A percentile compares a stretch with the other conserved stretches of the same genome.
phyloP scores from a whole-genome alignment of 2,797 vertebrate genomes.

The Artibeus lituratus region DNA sequence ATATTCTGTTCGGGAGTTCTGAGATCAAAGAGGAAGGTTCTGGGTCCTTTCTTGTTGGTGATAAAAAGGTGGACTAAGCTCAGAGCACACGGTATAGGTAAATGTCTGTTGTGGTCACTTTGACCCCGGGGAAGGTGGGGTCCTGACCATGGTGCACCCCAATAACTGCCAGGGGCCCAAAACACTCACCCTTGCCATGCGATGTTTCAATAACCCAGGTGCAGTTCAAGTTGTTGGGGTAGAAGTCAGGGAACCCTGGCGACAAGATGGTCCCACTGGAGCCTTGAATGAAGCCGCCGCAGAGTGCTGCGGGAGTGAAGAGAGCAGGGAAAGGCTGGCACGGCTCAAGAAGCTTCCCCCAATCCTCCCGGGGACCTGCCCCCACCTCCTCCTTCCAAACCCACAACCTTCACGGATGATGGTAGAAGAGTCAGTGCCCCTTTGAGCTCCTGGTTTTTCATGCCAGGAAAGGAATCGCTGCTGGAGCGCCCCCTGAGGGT shows the following conservation, averaged over 20 bases:
- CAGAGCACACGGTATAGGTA: not conserved
- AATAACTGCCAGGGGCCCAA: not conserved
- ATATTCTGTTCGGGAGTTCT: not conserved
- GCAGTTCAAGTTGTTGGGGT: slow-evolving; percentile 99
- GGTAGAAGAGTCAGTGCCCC: not conserved
- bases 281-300: slow-evolving; percentile 96
- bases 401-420: not conserved
- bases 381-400: not conserved
- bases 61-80: not conserved
- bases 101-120: not conserved
- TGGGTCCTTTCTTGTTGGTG: not conserved
- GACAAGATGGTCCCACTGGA: slow-evolving; percentile 96
- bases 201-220: slow-evolving; percentile 98
- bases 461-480: not conserved
- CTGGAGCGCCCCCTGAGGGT: rapidly evolving
- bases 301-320: slow-evolving; percentile 86
- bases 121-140: not conserved
- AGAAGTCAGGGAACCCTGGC: slow-evolving; percentile 98
- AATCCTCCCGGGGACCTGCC: not conserved
- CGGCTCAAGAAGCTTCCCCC: not conserved
- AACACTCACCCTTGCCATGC: slow-evolving; percentile 94
- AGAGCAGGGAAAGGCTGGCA: not conserved
- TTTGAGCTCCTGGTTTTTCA: not conserved
- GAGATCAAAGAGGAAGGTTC: not conserved
- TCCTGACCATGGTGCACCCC: not conserved